These are phyloP conservation scores for Drosophila setosimentum DNA, from an alignment of 2,888 invertebrate species.

Conservation along the genomic window DNA sequence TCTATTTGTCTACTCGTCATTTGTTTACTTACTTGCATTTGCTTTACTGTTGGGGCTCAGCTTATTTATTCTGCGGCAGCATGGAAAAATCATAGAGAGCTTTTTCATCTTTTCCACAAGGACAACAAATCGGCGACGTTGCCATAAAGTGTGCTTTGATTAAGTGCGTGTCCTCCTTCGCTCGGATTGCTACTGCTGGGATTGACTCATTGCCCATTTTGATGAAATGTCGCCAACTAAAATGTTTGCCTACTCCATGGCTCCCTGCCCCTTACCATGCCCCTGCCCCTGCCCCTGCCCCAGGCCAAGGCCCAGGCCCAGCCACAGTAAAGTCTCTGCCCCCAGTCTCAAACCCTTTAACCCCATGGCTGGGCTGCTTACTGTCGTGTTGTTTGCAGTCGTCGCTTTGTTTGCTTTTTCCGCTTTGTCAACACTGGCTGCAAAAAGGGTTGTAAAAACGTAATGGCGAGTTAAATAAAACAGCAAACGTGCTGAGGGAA, in stretches of 20 bases:
- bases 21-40: constrained; percentile 68
- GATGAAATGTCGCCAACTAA: constrained; percentile 73
- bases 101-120: constrained; percentile 17
- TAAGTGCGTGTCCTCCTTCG: constrained; percentile 65
- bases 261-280: not conserved
- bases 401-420: constrained; percentile 75
- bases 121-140: constrained; percentile 46
- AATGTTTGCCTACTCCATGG: constrained; percentile 57
- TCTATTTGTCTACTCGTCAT: constrained; percentile 54
- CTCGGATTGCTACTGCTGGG: constrained; percentile 23
- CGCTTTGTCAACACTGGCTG: constrained; percentile 73
- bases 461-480: constrained; percentile 81
- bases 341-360: not conserved
- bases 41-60: constrained; percentile 51
- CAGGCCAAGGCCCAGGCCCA: not conserved
- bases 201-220: constrained; percentile 78
- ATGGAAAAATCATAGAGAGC: constrained; percentile 21
- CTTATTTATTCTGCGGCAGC: constrained; percentile 58
- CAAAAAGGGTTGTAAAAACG: constrained; percentile 78
- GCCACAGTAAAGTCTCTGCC: not conserved
- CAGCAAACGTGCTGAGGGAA: constrained; percentile 67
- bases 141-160: constrained; percentile 68
- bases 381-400: constrained; percentile 69
- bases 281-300: not conserved
- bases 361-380: constrained; percentile 9